These are phyloP conservation scores for Caenorhabditis macrosperma DNA, from an alignment of 2,888 invertebrate genomes.

Conservation along the genomic window DNA sequence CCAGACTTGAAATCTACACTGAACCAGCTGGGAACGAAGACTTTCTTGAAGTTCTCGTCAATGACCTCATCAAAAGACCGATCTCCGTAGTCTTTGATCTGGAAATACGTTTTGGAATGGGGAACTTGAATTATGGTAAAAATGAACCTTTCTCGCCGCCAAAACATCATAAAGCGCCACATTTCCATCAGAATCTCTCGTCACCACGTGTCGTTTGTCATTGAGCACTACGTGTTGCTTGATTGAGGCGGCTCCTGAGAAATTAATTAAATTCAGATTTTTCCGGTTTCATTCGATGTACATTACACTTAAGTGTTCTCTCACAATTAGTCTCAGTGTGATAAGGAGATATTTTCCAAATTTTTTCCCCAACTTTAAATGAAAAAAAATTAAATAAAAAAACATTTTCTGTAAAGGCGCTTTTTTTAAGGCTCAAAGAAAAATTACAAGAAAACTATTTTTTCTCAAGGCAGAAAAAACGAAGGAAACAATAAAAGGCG, in stretches of 20 bases:
- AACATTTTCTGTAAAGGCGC: too few species aligned
- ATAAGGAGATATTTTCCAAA: too few species aligned
- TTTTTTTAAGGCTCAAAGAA: too few species aligned
- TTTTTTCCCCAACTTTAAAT: too few species aligned
- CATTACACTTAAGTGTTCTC: too few species aligned
- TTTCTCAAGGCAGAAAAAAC: too few species aligned
- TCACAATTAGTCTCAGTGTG: too few species aligned
- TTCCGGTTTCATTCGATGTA: too few species aligned
- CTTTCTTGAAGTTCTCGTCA: slow-evolving; percentile 91
- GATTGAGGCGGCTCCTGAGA: slow-evolving; percentile 91
- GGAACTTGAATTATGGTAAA: too few species aligned
- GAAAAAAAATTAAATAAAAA: too few species aligned
- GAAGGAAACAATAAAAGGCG: too few species aligned
- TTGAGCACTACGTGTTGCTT: slow-evolving; percentile 93
- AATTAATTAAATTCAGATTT: not conserved
- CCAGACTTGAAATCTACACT: slow-evolving; percentile 98
- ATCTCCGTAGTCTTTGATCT: slow-evolving; percentile 87
- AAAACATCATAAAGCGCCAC: slow-evolving; percentile 93
- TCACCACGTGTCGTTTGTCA: slow-evolving; percentile 95
- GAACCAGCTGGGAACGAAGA: slow-evolving; percentile 99
- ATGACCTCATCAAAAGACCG: slow-evolving; percentile 87
- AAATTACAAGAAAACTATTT: too few species aligned
- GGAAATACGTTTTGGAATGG: not conserved
- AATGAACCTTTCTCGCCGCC: slow-evolving; percentile 64
- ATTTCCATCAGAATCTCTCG: slow-evolving; percentile 93